Percentiles rank a stretch among this genome's conserved stretches.
These are phyloP conservation scores for Mycalesis mineus DNA, from an alignment of 2,888 invertebrate genomes.

Conservation along the genomic window DNA sequence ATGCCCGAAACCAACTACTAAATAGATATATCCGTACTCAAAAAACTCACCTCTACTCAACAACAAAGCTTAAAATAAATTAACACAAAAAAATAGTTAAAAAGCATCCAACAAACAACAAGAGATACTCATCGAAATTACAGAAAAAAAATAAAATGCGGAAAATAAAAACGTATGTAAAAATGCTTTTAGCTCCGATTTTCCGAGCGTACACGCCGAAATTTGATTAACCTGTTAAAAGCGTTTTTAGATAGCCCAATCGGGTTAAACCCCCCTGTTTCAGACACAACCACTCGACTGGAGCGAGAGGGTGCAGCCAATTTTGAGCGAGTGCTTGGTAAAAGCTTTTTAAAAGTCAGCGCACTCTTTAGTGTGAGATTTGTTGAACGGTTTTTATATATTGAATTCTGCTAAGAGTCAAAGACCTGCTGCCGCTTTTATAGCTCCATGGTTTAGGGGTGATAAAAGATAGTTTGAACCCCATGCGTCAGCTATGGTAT, in stretches of 20 bases:
- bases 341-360: neutral
- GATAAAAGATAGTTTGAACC: too few species aligned
- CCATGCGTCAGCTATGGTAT: too few species aligned
- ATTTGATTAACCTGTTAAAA: slow-evolving; percentile 24
- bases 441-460: too few species aligned
- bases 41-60: too few species aligned
- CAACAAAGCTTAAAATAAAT: too few species aligned
- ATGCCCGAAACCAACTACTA: too few species aligned
- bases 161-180: neutral
- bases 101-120: neutral
- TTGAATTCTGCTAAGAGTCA: too few species aligned
- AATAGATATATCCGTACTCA: too few species aligned
- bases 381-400: too few species aligned
- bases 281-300: slow-evolving; percentile 15
- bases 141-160: neutral
- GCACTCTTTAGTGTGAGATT: too few species aligned
- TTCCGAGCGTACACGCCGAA: slow-evolving; percentile 10
- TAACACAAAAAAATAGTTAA: neutral
- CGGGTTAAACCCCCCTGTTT: slow-evolving; percentile 12
- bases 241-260: slow-evolving; percentile 14
- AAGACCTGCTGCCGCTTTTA: too few species aligned
- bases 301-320: neutral
- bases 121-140: neutral
- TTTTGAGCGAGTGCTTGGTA: neutral
- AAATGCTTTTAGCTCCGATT: slow-evolving; percentile 4